Evolutionary conservation across 2,113 vertebrate species (phyloP).

Genomic region (Otolemur garnettii): DNA sequence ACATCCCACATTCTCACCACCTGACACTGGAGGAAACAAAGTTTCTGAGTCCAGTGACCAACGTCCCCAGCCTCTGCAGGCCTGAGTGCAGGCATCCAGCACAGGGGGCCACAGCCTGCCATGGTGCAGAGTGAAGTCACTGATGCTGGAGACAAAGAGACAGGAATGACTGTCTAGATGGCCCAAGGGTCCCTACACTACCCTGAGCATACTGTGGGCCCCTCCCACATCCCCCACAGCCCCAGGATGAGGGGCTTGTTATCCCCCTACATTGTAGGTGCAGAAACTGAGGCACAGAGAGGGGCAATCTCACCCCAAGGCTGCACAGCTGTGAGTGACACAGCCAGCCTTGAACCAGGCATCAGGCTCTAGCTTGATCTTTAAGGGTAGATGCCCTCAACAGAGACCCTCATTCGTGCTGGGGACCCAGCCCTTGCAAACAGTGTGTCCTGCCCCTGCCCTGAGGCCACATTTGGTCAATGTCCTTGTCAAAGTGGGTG

Average conservation of each 20-base stretch:
- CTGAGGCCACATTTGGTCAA: fast-evolving
- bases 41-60: background rate
- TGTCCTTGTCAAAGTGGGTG: background rate
- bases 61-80: fast-evolving
- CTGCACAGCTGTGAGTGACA: fast-evolving
- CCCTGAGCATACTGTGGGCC: background rate
- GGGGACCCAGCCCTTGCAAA: fast-evolving
- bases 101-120: fast-evolving
- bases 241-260: fast-evolving
- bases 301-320: background rate
- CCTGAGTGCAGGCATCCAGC: fast-evolving
- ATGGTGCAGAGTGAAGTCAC: fast-evolving
- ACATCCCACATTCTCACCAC: background rate
- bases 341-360: background rate
- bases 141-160: background rate
- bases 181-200: fast-evolving
- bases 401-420: background rate
- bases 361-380: too few relatives aligned
- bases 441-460: fast-evolving
- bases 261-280: background rate
- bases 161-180: background rate
- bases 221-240: background rate
- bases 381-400: fast-evolving
- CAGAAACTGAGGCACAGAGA: background rate
- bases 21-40: background rate